Base-by-base conservation (phyloP, 2,888 invertebrate species). In the Caenorhabditis afra region DNA sequence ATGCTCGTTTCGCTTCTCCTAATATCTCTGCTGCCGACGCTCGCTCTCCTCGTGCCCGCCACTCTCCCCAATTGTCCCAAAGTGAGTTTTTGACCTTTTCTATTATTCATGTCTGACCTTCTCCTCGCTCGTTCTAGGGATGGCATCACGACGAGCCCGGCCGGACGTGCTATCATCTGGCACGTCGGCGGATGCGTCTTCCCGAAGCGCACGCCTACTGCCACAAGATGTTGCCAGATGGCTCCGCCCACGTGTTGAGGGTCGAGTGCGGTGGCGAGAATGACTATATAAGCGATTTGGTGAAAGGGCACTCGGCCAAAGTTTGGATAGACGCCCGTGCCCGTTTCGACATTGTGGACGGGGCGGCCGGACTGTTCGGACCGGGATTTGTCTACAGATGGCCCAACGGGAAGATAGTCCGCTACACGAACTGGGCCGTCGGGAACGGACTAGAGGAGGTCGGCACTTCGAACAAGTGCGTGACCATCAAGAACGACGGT, bases 301-400 rank as follows among this genome's bases (percentile, higher is more conserved):
- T 70, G 8, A 61, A 62, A 49, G 37, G 47, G 14, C 39, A 59
- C 16, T 58, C 59, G 0, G 68, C 57, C 29, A 77, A 58, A 49
- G 74, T 76, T 14, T 86, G 86, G 86, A 79, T 86, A 20, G 85
- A 83, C 35, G 85, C 86, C 1, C 73, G 83, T 16, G 86, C 86
- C 10, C 68, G 83, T 16, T 86, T 85, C 66, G 85, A 86, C 61
- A 85, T 86, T 20, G 81, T 86, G 41, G 86, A 86, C 66, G 81
- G 82, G 22, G 47, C 83, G 20, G 85, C 85, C 41, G 84, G 83
- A 1, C 82, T 86, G 11, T 85, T 85, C 74, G 79, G 74, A n/a
- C 86, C 86, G 23, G 86, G 86, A n/a, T 81, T 85, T 39, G 86
- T 86, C 1, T 81, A 85, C 49, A 49, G 86, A 49, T 86, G 86